Base-by-base conservation (phyloP, 2,797 vertebrate genomes). In the Sorex maritimensis region DNA sequence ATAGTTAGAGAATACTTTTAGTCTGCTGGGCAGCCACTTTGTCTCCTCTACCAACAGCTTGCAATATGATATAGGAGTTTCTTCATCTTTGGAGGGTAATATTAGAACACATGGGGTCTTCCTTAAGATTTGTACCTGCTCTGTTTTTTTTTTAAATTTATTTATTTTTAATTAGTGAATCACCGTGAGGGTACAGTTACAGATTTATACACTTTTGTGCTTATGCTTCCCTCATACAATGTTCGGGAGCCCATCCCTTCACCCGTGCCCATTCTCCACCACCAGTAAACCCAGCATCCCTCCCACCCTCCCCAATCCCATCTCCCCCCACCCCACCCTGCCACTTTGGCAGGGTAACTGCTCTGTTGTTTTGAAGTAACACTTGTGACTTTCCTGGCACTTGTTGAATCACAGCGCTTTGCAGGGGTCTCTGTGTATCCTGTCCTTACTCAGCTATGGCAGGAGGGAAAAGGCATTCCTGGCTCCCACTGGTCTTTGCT, bases 361-460 rank as follows among this genome's bases (percentile, higher is more conserved):
- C 21, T 38, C 71, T 68, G 34, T 91, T 90, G 24, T 52, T 52
- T 52, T 52, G 11, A 52, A 52, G 10, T 52, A 68, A 30, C 11
- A 68, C 81, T 68, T 80, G 41, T 77, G 58, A 61, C 41, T 88
- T 80, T 88, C 92, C 49, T 82, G n/a, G 6, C 65, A 81, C 17
- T 74, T 95, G 55, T 86, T 28, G 23, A 13, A 13, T 55, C 41
- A n/a, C 3, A 63, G 26, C 6, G 63, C 23, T 3, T 83, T 74
- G 1, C 28, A 55, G 13, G 7, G 15, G 2, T 69, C 7, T 91
- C 24, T 75, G 0, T 14, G 89, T 46, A 1, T 74, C 49, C 74
- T 65, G 1, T 84, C 65, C 81, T n/a, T n/a, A 61, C 38, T 87
- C 17, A 24, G 15, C 49, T 68, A 17, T 74, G 46, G n/a, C 34